Evolutionary conservation across 2,888 invertebrate genomes (phyloP).

Genomic region (Subacronicta megacephala): DNA sequence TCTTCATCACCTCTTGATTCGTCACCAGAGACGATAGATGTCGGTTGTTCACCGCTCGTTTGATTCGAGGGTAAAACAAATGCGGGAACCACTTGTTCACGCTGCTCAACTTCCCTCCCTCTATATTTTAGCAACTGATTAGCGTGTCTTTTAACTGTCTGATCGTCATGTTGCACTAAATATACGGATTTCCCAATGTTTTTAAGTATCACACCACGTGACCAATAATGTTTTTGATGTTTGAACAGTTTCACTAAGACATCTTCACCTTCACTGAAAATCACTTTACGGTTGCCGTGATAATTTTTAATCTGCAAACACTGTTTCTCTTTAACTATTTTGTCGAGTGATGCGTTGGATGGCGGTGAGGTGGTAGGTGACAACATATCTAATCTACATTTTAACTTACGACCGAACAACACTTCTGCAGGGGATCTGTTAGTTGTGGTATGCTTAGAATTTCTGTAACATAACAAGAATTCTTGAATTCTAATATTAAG

Average conservation of each 20-base stretch:
- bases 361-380: constrained; percentile 6
- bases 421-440: constrained; percentile 16
- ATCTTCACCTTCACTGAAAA: not conserved
- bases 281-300: constrained; percentile 7
- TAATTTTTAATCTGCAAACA: constrained; percentile 10
- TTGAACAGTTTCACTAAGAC: constrained; percentile 3
- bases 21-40: not conserved
- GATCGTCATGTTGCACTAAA: not conserved
- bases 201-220: not conserved
- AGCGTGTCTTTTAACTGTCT: constrained; percentile 6
- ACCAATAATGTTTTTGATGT: constrained; percentile 7
- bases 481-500: constrained; percentile 9
- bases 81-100: constrained; percentile 6
- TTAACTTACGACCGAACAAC: constrained; percentile 6
- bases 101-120: constrained; percentile 5
- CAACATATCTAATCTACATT: constrained; percentile 9
- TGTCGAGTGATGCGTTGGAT: constrained; percentile 9
- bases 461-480: constrained; percentile 9
- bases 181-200: constrained; percentile 2
- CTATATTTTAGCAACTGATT: constrained; percentile 11
- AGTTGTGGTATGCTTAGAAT: constrained; percentile 14
- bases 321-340: constrained; percentile 5
- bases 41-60: not conserved
- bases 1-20: not conserved
- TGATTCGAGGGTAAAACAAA: too few species aligned